These are phyloP conservation scores for Onychorhynchus coronatus DNA, from an alignment of 2,113 vertebrate species.

Conservation along the genomic window DNA sequence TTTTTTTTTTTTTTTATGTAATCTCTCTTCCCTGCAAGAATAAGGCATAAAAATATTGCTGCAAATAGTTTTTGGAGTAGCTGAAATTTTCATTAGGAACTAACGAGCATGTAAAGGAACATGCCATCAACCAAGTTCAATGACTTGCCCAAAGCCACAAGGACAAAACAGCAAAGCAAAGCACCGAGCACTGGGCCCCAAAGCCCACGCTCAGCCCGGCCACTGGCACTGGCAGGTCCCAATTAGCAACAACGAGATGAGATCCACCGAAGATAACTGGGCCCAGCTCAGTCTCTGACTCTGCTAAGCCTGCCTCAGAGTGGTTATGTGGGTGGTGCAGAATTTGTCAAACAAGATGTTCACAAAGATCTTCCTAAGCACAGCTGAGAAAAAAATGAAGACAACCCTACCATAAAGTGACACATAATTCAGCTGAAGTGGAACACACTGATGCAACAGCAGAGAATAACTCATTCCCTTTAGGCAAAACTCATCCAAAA, in stretches of 20 bases:
- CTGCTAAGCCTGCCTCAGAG: conserved; percentile 34
- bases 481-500: conserved; percentile 63
- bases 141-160: conserved; percentile 33
- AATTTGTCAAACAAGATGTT: conserved; percentile 65
- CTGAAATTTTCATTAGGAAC: not conserved
- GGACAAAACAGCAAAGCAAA: not conserved
- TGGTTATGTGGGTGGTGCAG: conserved; percentile 47
- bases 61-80: not conserved
- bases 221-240: not conserved
- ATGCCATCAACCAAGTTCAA: not conserved
- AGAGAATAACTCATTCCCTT: conserved; percentile 47
- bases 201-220: not conserved
- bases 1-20: not conserved
- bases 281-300: not conserved
- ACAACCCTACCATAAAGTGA: conserved; percentile 45
- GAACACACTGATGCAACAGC: conserved; percentile 32
- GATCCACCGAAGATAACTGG: conserved; percentile 15
- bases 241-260: not conserved
- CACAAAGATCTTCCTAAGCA: conserved; percentile 28
- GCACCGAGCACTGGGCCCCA: not conserved
- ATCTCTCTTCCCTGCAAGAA: not conserved
- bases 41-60: not conserved
- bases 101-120: not conserved
- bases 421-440: conserved; percentile 56
- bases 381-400: conserved; percentile 34